Conservation (phyloP, 2,113 vertebrate species). For the Aegotheles bennettii region DNA sequence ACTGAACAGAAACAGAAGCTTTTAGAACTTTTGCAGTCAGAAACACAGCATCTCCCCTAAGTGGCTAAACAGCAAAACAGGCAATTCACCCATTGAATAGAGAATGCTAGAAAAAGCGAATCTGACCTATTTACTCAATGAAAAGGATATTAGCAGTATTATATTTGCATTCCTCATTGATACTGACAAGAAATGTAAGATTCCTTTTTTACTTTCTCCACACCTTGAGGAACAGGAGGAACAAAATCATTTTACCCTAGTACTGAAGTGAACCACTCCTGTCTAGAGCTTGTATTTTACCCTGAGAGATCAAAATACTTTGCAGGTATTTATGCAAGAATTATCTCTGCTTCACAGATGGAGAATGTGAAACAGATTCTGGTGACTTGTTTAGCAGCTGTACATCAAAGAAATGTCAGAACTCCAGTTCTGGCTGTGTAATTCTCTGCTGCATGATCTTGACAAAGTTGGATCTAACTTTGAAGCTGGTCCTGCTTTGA, state of each 20-base stretch:
- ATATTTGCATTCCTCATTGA: not conserved
- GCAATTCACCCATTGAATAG: not conserved
- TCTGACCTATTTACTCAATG: not conserved
- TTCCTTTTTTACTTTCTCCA: not conserved
- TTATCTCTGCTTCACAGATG: constrained; percentile 7
- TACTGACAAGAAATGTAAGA: not conserved
- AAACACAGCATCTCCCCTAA: constrained; percentile 1
- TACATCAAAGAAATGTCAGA: not conserved
- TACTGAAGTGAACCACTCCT: not conserved
- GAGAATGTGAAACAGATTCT: constrained; percentile 1
- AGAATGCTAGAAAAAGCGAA: not conserved
- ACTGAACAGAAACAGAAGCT: constrained; percentile 16
- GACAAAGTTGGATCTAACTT: not conserved
- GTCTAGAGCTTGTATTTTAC: not conserved
- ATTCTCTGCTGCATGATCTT: not conserved
- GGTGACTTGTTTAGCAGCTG: constrained; percentile 6
- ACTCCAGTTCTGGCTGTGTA: not conserved
- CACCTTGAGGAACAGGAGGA: not conserved
- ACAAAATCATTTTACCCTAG: not conserved
- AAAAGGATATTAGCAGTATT: not conserved
- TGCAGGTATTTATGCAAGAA: constrained; percentile 22
- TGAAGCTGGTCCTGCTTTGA: not conserved
- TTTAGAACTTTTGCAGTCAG: not conserved
- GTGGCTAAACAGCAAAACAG: not conserved
- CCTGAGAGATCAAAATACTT: constrained; percentile 25